Percentiles rank a stretch among this genome's conserved stretches.
These are phyloP conservation scores for Glyphotaelius pellucidus DNA, from an alignment of 2,888 invertebrate species.

Conservation along the genomic window DNA sequence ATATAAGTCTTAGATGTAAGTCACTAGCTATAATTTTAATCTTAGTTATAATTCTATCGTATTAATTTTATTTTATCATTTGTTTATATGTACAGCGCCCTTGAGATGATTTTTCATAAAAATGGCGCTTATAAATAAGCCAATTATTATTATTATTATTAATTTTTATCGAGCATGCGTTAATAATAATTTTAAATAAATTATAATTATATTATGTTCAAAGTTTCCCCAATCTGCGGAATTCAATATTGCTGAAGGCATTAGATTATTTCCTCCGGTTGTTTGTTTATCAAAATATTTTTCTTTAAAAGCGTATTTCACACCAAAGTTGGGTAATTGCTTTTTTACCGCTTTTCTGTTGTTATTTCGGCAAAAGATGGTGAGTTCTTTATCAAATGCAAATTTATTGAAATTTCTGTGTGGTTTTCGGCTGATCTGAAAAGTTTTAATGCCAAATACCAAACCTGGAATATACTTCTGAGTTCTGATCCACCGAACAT, in stretches of 20 bases:
- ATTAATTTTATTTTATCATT: no score
- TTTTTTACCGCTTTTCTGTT: slow-evolving; percentile 28
- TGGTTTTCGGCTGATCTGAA: neutral
- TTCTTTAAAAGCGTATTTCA: slow-evolving; percentile 37
- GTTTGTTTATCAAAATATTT: slow-evolving; percentile 25
- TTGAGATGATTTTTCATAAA: no score
- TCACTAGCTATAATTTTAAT: no score
- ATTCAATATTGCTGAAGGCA: slow-evolving; percentile 2
- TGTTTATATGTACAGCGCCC: no score
- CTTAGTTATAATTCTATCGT: no score
- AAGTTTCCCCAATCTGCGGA: neutral
- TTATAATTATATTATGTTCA: neutral
- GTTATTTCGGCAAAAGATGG: neutral
- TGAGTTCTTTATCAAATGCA: slow-evolving; percentile 31
- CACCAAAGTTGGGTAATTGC: slow-evolving; percentile 36
- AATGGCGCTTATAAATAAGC: no score
- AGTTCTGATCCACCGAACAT: neutral
- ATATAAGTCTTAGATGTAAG: no score
- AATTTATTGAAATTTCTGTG: slow-evolving; percentile 3
- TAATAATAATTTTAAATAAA: neutral
- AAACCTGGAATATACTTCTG: neutral
- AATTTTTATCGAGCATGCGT: no score
- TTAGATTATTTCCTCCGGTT: slow-evolving; percentile 3
- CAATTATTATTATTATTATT: no score
- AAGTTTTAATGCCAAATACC: neutral